A percentile compares a stretch with the other conserved stretches of the same genome.
These are phyloP conservation scores for Pseudomyrmex concolor DNA, from an alignment of 1,140 invertebrate species.

Conservation along the genomic window DNA sequence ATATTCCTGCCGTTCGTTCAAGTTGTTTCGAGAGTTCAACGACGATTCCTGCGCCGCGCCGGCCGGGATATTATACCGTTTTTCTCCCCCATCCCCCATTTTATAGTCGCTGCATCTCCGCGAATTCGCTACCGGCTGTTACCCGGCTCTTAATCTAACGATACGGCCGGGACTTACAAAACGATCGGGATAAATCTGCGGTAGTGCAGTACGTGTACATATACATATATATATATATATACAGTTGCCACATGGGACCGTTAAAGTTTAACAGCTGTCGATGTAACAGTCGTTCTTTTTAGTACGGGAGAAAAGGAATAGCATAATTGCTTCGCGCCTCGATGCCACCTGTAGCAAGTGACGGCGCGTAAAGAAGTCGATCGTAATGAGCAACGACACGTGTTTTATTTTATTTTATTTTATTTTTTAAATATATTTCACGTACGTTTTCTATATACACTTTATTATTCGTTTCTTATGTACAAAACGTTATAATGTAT, in stretches of 20 bases:
- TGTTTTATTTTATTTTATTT: neutral
- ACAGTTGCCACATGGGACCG: slow-evolving; percentile 31
- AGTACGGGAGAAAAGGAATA: neutral
- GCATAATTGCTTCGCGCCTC: slow-evolving; percentile 2
- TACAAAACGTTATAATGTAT: slow-evolving; percentile 16
- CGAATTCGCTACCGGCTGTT: slow-evolving; percentile 35
- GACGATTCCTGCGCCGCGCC: neutral
- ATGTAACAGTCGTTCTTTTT: slow-evolving; percentile 38
- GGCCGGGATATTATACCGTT: slow-evolving; percentile 15
- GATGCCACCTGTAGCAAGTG: slow-evolving; percentile 37
- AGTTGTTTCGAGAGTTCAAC: slow-evolving; percentile 24
- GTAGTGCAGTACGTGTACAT: neutral
- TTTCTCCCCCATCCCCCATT: neutral
- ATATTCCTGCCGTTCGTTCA: neutral
- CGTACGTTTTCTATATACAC: no score
- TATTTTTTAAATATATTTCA: neutral
- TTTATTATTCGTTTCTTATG: neutral
- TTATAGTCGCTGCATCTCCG: slow-evolving; percentile 3
- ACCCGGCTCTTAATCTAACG: slow-evolving; percentile 49
- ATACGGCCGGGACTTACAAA: slow-evolving; percentile 39
- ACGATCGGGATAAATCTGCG: slow-evolving; percentile 46
- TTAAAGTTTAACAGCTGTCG: slow-evolving; percentile 55
- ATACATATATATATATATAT: no score
- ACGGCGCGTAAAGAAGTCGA: neutral
- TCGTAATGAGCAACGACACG: slow-evolving; percentile 10